Conservation (phyloP, 2,888 invertebrate species). For the Noctua janthe region DNA sequence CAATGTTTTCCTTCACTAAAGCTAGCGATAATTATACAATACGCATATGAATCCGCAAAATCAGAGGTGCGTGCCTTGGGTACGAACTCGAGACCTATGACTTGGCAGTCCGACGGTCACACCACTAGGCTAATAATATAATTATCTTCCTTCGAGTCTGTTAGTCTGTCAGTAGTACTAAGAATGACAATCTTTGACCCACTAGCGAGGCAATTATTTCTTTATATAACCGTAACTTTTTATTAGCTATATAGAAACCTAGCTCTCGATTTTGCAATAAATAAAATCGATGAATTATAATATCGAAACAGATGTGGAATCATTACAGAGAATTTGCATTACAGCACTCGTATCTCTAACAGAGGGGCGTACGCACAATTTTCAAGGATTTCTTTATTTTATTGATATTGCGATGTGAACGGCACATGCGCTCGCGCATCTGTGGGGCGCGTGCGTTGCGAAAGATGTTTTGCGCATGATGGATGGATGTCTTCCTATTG, state of each 20-base stretch:
- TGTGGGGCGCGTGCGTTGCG: constrained; percentile 81
- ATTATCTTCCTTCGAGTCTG: neutral
- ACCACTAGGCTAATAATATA: too few relatives aligned
- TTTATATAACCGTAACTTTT: neutral
- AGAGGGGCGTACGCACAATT: constrained; percentile 55
- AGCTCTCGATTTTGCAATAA: neutral
- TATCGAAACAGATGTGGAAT: constrained; percentile 68
- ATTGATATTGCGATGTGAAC: constrained; percentile 68
- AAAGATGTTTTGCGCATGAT: constrained; percentile 85
- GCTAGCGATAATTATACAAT: too few relatives aligned
- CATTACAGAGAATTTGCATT: constrained; percentile 68
- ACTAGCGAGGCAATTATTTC: neutral
- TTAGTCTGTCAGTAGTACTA: neutral
- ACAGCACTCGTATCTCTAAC: constrained; percentile 63
- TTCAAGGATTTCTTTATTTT: constrained; percentile 51
- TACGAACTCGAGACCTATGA: too few relatives aligned
- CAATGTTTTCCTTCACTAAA: too few relatives aligned
- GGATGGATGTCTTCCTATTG: constrained; percentile 73
- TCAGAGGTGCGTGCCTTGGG: too few relatives aligned
- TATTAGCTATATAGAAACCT: neutral
- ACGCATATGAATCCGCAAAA: too few relatives aligned
- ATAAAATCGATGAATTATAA: constrained; percentile 29
- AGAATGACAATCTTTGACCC: neutral
- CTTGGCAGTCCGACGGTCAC: too few relatives aligned
- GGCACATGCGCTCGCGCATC: constrained; percentile 76